These are phyloP conservation scores for Reinhardtius hippoglossoides DNA, from an alignment of 2,113 vertebrate species.

Conservation along the genomic window DNA sequence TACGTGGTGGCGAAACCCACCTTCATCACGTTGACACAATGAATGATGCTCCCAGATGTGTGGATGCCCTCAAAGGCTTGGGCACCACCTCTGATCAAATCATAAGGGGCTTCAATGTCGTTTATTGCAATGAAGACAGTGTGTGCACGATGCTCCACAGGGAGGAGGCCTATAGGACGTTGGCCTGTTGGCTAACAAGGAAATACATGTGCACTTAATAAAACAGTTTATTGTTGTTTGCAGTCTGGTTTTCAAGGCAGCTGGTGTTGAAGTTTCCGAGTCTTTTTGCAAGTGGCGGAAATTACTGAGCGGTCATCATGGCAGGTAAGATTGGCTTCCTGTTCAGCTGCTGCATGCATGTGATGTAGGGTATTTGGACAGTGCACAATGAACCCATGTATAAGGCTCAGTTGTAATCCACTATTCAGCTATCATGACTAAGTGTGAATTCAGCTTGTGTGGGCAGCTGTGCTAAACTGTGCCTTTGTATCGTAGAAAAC, in stretches of 20 bases:
- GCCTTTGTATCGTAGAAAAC: slow-evolving; percentile 86
- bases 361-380: background rate
- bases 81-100: background rate
- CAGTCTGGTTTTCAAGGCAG: slow-evolving; percentile 50
- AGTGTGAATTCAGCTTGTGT: slow-evolving; percentile 8
- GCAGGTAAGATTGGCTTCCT: slow-evolving; percentile 71
- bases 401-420: background rate
- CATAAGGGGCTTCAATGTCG: background rate
- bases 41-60: background rate
- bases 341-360: background rate
- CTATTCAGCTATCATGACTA: slow-evolving; percentile 29
- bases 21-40: slow-evolving; percentile 1
- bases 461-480: slow-evolving; percentile 15
- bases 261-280: slow-evolving; percentile 47
- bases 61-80: background rate
- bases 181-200: slow-evolving; percentile 24
- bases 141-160: slow-evolving; percentile 18
- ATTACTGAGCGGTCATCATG: slow-evolving; percentile 68
- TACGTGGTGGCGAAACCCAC: slow-evolving; percentile 1
- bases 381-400: background rate
- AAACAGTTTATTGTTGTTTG: slow-evolving; percentile 27
- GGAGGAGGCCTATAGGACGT: slow-evolving; percentile 29
- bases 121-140: background rate
- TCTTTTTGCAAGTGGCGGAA: slow-evolving; percentile 47
- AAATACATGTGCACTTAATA: slow-evolving; percentile 17